Evolutionary conservation across 2,888 invertebrate genomes (phyloP), one percentile per base, ranked within the genome.

Genomic region (Monopis laevigella): DNA sequence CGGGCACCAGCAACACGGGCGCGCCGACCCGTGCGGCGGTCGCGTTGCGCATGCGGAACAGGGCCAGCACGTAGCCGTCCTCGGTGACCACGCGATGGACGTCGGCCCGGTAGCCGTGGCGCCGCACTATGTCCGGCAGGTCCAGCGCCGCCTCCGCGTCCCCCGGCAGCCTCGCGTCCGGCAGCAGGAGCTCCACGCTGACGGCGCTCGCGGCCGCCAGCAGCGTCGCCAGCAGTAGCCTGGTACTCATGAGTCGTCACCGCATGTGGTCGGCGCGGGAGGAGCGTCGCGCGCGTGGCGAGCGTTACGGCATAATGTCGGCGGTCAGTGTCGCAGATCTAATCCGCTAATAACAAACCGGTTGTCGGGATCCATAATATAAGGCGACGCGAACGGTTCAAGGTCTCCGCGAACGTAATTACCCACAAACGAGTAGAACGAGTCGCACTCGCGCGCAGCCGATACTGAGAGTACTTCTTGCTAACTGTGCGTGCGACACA

Each of bases 1-100:
- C 41, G 32, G 26, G 41, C 35, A 36, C 13, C 7, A 42, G 11
- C 2, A 36, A 14, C 11, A 42, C 41, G 10, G 41, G 41, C 21
- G 28, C 8, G 10, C 12, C 28, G 5, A 8, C 13, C 2, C 12
- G 3, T 2, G 27, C 11, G 35, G 27, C 21, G 10, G 26, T 17
- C n/a, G 10, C 11, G 5, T 7, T 14, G 8, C 19, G 17, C 8
- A 42, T 8, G 11, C 41, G 35, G 14, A 10, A 28, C 29, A 36
- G 12, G 5, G 11, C 7, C 19, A 42, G 29, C 5, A 36, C 12
- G 12, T 28, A 42, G 5, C 41, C 41, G 13, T 42, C 41, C 27
- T 36, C 19, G 3, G 41, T 42, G 12, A n/a, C 24, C 28, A 42
- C 41, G 3, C 17, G 16, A 13, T 42, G 28, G n/a, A 17, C 18